Base-by-base conservation (phyloP, 2,797 vertebrate species). In the Chelon auratus region DNA sequence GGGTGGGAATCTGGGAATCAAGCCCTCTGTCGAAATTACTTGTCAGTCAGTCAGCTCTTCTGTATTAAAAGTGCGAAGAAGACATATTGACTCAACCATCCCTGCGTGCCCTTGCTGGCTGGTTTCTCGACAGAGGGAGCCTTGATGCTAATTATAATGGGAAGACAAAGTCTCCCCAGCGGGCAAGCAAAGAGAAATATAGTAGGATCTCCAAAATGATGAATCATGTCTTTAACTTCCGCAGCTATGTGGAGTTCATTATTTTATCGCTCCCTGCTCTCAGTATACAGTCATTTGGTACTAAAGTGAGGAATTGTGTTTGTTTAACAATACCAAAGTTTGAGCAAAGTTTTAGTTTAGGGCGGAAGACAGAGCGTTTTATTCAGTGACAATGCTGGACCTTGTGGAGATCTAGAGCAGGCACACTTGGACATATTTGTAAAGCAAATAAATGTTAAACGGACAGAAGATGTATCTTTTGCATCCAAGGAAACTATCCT, bases 61-160 rank as follows among this genome's bases (percentile, higher is more conserved):
- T 86, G 84, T 85, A 92, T 92, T 91, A 92, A 89, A 92, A 91
- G 85, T 89, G 89, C 81, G 84, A 74, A 75, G 85, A 81, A 90
- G 90, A 92, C 82, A 86, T 88, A 93, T 92, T 90, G 92, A 91
- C 87, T 91, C 87, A 91, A 82, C 80, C 84, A 85, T 93, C 83
- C 83, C 78, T 72, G 76, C 90, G 86, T 91, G 88, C 90, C 88
- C 84, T 93, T 90, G 81, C 89, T 92, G 81, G 87, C 86, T 90
- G 83, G 83, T 87, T 88, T 73, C 77, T 82, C 78, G 79, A 91
- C 83, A 80, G 81, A 89, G 72, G 65, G 82, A 88, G 84, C 84
- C 87, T 89, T 82, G 75, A 85, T 92, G 90, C 87, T 92, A 92
- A 93, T 94, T 92, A 90, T 90, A 90, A 90, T 88, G 80, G 81